Base-by-base conservation (phyloP, 2,797 vertebrate species). In the Centropyge bicolor region DNA sequence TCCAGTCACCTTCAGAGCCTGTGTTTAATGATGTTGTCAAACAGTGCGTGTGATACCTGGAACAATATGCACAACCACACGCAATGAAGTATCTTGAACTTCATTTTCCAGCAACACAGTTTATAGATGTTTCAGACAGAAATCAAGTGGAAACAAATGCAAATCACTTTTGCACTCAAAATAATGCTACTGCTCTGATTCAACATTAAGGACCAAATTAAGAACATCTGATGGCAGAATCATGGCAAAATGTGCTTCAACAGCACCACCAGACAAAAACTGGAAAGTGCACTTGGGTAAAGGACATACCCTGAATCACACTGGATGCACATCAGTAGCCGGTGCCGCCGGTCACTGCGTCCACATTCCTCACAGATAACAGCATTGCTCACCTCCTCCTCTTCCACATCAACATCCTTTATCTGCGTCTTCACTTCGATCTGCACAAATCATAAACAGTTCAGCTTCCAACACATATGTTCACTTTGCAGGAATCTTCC, bases 331-430 rank as follows among this genome's bases (percentile, higher is more conserved):
- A 97, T 90, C 1, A 97, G 91, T 86, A 97, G 92, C 14, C 89
- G 93, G 82, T 96, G 95, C 74, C 95, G 95, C 0, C 92, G 92
- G 93, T 97, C 95, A 1, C 96, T 96, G 41, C 95, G 93, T 76
- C 96, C 96, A 87, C 97, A 98, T 80, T 96, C 95, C 71, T 97
- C 96, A 60, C 97, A 98, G 70, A 95, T 93, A 27, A 96, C 93
- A 22, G 94, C 90, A 10, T 79, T 85, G 54, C 84, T 62, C 7
- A 72, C 88, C 6, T 80, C 82, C 27, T 90, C 92, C 0, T 84
- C 74, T 7, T 82, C 87, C 0, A 48, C 62, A 35, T 80, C 75
- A 2, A 22, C 77, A 7, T 67, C 70, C 17, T 70, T 71, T 77
- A 78, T 92, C 0, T 78, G 79, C 0, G 80, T 89, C 68, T 91